Percentiles rank a stretch among this genome's conserved stretches.
Evolutionary conservation across 2,888 invertebrate species (phyloP).

Genomic region (Metopia argyrocephala): DNA sequence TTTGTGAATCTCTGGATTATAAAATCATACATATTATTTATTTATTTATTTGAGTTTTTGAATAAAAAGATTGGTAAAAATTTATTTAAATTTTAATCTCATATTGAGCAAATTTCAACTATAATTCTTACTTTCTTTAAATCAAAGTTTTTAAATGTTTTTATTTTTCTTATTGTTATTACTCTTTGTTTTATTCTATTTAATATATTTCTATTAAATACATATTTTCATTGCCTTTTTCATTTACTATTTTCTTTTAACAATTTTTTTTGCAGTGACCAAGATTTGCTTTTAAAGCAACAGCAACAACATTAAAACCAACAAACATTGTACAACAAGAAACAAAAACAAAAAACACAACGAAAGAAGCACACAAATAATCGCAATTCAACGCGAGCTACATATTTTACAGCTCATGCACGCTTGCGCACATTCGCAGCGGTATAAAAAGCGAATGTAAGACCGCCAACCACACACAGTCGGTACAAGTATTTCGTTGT

Average conservation of each 20-base stretch:
- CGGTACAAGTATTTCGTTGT: slow-evolving; percentile 77
- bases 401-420: slow-evolving; percentile 68
- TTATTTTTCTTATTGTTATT: slow-evolving; percentile 42
- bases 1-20: slow-evolving; percentile 18
- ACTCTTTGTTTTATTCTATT: slow-evolving; percentile 39
- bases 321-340: slow-evolving; percentile 35
- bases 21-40: not conserved
- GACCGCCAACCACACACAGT: slow-evolving; percentile 79
- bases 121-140: slow-evolving; percentile 31
- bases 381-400: slow-evolving; percentile 65
- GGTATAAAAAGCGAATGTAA: slow-evolving; percentile 79
- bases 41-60: slow-evolving; percentile 18
- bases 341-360: slow-evolving; percentile 33
- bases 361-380: slow-evolving; percentile 53
- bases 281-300: slow-evolving; percentile 21
- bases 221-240: slow-evolving; percentile 32
- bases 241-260: slow-evolving; percentile 56
- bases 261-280: slow-evolving; percentile 56
- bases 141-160: no score
- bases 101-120: slow-evolving; percentile 34
- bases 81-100: slow-evolving; percentile 34
- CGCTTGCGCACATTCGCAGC: slow-evolving; percentile 75
- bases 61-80: slow-evolving; percentile 29
- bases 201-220: slow-evolving; percentile 29
- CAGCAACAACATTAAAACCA: slow-evolving; percentile 39